These are phyloP conservation scores for Scaptomyza hsui DNA, from an alignment of 1,140 invertebrate species.

Conservation along the genomic window DNA sequence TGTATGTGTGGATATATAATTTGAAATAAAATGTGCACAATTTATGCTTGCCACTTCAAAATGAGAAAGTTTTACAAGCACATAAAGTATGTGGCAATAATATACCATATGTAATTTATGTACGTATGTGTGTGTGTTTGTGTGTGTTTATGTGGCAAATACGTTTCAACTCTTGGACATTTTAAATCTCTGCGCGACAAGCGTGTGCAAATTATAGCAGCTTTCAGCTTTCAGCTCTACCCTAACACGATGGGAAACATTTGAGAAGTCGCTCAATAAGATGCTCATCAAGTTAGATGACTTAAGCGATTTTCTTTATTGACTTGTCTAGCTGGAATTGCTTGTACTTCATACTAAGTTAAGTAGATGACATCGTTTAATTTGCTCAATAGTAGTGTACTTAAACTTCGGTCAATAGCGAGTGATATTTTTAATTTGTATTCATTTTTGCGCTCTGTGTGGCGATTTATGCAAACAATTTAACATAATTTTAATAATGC, in stretches of 20 bases:
- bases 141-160: not conserved
- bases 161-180: conserved; percentile 9
- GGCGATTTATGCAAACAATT: conserved; percentile 16
- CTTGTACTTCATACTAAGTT: too few species aligned
- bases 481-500: conserved; percentile 44
- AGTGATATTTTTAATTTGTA: not conserved
- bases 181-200: conserved; percentile 12
- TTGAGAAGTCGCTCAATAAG: not conserved
- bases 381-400: too few species aligned
- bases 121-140: not conserved
- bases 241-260: not conserved
- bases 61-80: conserved; percentile 27
- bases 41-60: conserved; percentile 31
- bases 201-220: not conserved
- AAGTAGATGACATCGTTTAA: too few species aligned
- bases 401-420: too few species aligned
- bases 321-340: too few species aligned
- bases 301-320: too few species aligned
- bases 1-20: conserved; percentile 7
- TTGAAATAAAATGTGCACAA: conserved; percentile 22
- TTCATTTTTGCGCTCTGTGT: conserved; percentile 1
- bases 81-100: conserved; percentile 29
- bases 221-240: not conserved
- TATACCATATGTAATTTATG: conserved; percentile 3
- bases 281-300: too few species aligned